Conservation (phyloP, 2,797 vertebrate species). For the Hoplostethus atlanticus region DNA sequence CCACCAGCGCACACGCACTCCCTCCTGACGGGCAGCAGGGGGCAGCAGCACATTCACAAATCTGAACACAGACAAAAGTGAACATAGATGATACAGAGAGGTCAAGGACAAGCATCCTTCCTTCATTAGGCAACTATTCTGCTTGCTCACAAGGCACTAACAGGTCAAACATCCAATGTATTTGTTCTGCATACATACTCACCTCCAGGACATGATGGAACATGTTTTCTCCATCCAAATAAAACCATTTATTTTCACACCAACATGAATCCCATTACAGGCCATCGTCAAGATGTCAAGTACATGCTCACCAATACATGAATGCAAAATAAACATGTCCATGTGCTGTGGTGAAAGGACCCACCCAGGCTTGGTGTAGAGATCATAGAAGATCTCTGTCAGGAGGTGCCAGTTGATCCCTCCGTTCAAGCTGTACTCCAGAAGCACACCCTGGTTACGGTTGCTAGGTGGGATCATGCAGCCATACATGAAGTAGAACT, state of each 20-base stretch:
- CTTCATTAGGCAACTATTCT: background rate
- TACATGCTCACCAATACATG: background rate
- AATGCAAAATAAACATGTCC: background rate
- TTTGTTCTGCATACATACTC: too few species aligned
- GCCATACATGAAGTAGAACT: constrained; percentile 99
- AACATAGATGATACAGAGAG: background rate
- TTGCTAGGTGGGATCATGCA: constrained; percentile 95
- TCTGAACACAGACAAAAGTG: constrained; percentile 71
- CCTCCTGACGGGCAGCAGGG: constrained; percentile 89
- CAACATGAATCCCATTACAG: too few species aligned
- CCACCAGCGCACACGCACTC: constrained; percentile 98
- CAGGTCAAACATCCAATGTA: too few species aligned
- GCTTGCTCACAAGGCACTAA: background rate
- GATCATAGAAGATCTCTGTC: constrained; percentile 97
- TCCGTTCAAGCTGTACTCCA: constrained; percentile 96
- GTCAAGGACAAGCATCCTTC: background rate
- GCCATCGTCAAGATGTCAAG: background rate
- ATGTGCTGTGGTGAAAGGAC: background rate
- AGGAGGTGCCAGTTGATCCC: constrained; percentile 96
- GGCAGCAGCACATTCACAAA: constrained; percentile 98
- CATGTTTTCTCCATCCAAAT: too few species aligned
- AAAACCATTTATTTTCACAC: too few species aligned
- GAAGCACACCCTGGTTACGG: constrained; percentile 96
- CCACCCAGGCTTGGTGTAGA: constrained; percentile 97
- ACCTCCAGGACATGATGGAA: too few species aligned